A percentile compares a stretch with the other conserved stretches of the same genome.
phyloP scores from a whole-genome alignment of 2,113 vertebrate genomes.

The Burhinus oedicnemus region DNA sequence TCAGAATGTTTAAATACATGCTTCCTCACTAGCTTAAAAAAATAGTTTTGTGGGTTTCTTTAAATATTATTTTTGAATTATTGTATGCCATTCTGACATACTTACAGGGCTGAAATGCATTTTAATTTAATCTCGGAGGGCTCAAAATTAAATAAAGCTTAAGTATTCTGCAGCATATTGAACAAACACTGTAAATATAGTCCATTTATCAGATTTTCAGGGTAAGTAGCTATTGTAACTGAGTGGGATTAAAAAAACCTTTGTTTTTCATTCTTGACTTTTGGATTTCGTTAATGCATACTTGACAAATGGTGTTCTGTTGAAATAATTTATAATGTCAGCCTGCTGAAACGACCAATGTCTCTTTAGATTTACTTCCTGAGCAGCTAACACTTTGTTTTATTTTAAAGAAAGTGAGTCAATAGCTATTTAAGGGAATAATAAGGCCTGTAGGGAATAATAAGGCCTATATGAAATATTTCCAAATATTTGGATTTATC shows the following conservation, averaged over 20 bases:
- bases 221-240: conserved; percentile 26
- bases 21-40: not conserved
- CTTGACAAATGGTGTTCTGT: not conserved
- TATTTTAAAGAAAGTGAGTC: not conserved
- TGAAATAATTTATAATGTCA: not conserved
- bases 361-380: not conserved
- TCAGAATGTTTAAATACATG: not conserved
- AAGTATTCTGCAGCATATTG: not conserved
- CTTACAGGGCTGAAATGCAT: not conserved
- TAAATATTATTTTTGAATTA: not conserved
- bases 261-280: conserved; percentile 12
- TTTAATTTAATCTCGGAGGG: conserved; percentile 5
- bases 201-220: conserved; percentile 31
- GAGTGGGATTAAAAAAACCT: not conserved
- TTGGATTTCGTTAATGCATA: not conserved
- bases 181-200: conserved; percentile 5
- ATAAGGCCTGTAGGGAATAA: not conserved
- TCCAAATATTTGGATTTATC: not conserved
- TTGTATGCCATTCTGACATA: not conserved
- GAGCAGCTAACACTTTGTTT: not conserved
- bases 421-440: not conserved
- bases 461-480: not conserved
- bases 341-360: not conserved
- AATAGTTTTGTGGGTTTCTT: not conserved
- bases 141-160: conserved; percentile 38